Evolutionary conservation across 2,888 invertebrate genomes (phyloP).

Genomic region (Folsomia candida): DNA sequence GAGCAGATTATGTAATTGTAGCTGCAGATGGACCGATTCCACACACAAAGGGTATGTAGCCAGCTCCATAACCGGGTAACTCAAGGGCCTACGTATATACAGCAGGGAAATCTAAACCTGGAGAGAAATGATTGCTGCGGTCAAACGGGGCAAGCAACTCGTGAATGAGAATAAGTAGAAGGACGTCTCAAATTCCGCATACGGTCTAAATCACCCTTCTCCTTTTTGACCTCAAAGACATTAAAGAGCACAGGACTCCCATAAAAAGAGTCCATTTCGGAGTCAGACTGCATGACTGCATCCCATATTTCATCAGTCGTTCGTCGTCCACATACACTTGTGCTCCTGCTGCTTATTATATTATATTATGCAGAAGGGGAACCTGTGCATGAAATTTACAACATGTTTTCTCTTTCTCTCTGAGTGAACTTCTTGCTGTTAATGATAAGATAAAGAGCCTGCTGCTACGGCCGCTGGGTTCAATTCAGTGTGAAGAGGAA

Average conservation of each 20-base stretch:
- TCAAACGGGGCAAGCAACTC: not conserved
- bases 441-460: not conserved
- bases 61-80: too few species aligned
- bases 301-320: not conserved
- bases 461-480: too few species aligned
- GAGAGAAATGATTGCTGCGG: too few species aligned
- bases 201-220: not conserved
- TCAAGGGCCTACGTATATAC: too few species aligned
- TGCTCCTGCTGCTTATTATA: too few species aligned
- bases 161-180: too few species aligned
- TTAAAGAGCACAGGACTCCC: not conserved
- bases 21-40: too few species aligned
- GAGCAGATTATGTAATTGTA: too few species aligned
- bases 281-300: not conserved
- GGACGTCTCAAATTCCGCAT: not conserved
- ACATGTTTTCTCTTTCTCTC: not conserved
- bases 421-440: not conserved
- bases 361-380: not conserved
- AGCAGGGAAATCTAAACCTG: too few species aligned
- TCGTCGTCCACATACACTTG: too few species aligned
- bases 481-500: not conserved
- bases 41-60: too few species aligned
- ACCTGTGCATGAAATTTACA: not conserved
- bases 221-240: not conserved
- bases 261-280: not conserved